These are phyloP conservation scores for Sebastes alutus DNA, from an alignment of 2,797 vertebrate species.

Conservation along the genomic window DNA sequence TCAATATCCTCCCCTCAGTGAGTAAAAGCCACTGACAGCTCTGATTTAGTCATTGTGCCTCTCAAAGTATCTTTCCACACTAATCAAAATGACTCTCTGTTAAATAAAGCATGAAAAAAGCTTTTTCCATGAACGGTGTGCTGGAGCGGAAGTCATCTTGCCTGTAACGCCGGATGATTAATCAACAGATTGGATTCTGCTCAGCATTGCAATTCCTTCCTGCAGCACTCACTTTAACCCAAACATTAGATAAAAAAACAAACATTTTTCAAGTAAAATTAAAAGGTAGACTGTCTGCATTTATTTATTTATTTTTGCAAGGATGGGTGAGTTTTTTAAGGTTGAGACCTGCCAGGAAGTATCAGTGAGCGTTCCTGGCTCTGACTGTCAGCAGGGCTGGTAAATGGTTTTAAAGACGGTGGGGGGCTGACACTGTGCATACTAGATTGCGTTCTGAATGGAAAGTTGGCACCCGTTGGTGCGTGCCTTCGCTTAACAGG, in stretches of 20 bases:
- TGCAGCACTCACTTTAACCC: slow-evolving; percentile 68
- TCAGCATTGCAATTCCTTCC: slow-evolving; percentile 72
- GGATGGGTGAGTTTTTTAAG: slow-evolving; percentile 23
- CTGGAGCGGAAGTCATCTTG: slow-evolving; percentile 89
- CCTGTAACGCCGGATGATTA: slow-evolving; percentile 85
- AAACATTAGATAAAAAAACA: slow-evolving; percentile 41
- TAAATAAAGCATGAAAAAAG: slow-evolving; percentile 99
- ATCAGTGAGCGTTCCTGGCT: slow-evolving; percentile 66
- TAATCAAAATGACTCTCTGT: slow-evolving; percentile 97
- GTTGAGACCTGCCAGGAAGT: slow-evolving; percentile 72
- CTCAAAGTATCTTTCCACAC: slow-evolving; percentile 93
- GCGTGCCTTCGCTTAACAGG: slow-evolving; percentile 68
- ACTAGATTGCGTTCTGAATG: slow-evolving; percentile 56
- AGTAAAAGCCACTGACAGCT: slow-evolving; percentile 88
- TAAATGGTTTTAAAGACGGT: slow-evolving; percentile 70
- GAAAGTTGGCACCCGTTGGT: slow-evolving; percentile 60
- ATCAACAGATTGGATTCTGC: slow-evolving; percentile 91
- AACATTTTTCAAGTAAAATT: slow-evolving; percentile 24
- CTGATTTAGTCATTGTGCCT: slow-evolving; percentile 92
- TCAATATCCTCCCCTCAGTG: slow-evolving; percentile 82
- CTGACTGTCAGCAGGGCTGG: slow-evolving; percentile 67
- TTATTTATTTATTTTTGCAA: slow-evolving; percentile 18
- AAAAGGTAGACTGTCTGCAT: slow-evolving; percentile 20
- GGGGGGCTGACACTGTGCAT: slow-evolving; percentile 53
- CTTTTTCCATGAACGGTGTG: slow-evolving; percentile 90